Base-by-base conservation (phyloP, 2,113 vertebrate genomes). In the Eleginops maclovinus region DNA sequence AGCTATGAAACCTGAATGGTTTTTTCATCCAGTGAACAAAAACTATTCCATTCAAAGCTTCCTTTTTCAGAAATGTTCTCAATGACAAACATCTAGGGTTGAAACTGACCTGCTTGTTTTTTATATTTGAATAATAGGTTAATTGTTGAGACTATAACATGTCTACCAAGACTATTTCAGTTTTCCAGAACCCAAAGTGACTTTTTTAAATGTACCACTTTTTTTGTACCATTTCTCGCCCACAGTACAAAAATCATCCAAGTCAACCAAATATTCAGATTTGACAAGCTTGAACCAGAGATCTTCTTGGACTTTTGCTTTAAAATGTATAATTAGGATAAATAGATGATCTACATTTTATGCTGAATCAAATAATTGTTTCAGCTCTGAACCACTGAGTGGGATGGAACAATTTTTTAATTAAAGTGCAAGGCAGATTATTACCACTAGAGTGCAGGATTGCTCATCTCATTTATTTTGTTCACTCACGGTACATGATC, bases 381-480 rank as follows among this genome's bases (percentile, higher is more conserved):
- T 61, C 12, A 54, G 17, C 21, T 44, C 43, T 15, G 21, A 53
- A 22, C 0, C 9, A 21, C 24, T 44, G 15, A 22, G 7, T 2
- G 21, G 14, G 15, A 14, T 28, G 21, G 15, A 40, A 31, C 1
- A 3, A 24, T 16, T 2, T 21, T 7, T 8, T 36, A 31, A 40
- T 11, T 21, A 28, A 51, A 4, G 9, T 75, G 62, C 54, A 72
- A 10, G 13, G 46, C 46, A 60, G 6, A 49, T 0, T 22, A 4
- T 79, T 8, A 21, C 79, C 91, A 90, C 87, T 83, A 87, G 91
- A 81, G 82, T 0, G 87, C 91, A 89, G 61, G 21, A 17, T 87
- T 88, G 80, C 10, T 77, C 47, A 81, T 80, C 15, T 70, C 4
- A 81, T 79, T 16, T 11, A 8, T 17, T 64, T 9, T 8, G 2